phyloP scores from a whole-genome alignment of 2,797 vertebrate species.

The Myioborus melanocephalus region DNA sequence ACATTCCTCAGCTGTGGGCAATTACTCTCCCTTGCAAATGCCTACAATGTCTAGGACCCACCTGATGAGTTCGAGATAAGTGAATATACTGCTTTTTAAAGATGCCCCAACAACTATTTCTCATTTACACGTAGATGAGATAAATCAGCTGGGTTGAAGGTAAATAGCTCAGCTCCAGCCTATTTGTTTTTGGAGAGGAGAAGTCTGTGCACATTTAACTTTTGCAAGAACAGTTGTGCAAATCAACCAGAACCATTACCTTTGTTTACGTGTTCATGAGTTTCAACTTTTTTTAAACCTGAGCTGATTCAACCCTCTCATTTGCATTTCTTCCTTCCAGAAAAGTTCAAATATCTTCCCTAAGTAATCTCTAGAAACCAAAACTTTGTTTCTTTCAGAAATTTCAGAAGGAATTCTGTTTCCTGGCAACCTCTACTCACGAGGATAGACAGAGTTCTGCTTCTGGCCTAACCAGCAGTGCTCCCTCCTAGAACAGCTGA shows the following conservation, averaged over 20 bases:
- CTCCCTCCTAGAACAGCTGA: background rate
- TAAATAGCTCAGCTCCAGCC: background rate
- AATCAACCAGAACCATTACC: background rate
- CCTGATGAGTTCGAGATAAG: background rate
- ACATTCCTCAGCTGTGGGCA: background rate
- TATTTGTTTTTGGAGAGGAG: background rate
- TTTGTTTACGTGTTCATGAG: background rate
- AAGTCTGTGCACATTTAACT: background rate
- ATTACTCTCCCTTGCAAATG: background rate
- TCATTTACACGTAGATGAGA: background rate
- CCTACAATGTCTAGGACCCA: background rate
- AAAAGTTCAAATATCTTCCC: background rate
- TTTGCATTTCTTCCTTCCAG: background rate
- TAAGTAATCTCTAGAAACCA: background rate
- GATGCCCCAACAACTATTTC: background rate
- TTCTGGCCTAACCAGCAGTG: background rate
- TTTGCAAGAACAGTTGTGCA: background rate
- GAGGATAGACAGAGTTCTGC: background rate
- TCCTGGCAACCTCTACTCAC: background rate
- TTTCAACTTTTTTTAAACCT: background rate
- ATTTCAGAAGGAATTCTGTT: background rate
- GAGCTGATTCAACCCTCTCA: background rate
- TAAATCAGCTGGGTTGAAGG: background rate
- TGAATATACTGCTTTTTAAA: background rate
- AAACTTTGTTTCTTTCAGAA: background rate